Evolutionary conservation across 2,797 vertebrate species (phyloP).

Genomic region (Anas bahamensis): DNA sequence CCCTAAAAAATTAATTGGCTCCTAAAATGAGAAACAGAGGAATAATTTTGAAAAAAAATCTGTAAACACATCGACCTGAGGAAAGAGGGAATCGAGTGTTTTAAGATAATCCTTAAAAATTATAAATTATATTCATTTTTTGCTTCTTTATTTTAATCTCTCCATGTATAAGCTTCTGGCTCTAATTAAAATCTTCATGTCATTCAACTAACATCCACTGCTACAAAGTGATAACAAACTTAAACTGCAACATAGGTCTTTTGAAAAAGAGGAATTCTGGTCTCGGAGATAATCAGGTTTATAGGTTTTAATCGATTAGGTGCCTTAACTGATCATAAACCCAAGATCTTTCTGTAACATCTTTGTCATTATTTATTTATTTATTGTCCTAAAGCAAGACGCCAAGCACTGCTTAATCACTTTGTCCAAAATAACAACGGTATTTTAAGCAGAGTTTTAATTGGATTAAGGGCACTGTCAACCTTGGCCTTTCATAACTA

Average conservation of each 20-base stretch:
- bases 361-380: background rate
- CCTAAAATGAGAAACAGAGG: background rate
- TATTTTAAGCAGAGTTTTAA: background rate
- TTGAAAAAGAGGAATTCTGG: background rate
- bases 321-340: background rate
- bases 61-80: background rate
- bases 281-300: background rate
- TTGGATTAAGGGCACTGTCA: background rate
- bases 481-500: background rate
- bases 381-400: background rate
- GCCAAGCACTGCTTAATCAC: background rate
- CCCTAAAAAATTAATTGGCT: background rate
- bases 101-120: background rate
- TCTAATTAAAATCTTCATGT: constrained; percentile 37
- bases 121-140: background rate
- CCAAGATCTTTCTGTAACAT: background rate
- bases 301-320: background rate
- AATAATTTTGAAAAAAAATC: background rate
- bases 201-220: background rate
- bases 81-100: background rate
- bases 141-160: background rate
- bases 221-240: background rate
- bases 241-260: background rate
- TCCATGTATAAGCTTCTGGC: background rate
- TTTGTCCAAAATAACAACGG: background rate